Evolutionary conservation across 2,797 vertebrate genomes (phyloP).

Genomic region (Cirrhinus molitorella): DNA sequence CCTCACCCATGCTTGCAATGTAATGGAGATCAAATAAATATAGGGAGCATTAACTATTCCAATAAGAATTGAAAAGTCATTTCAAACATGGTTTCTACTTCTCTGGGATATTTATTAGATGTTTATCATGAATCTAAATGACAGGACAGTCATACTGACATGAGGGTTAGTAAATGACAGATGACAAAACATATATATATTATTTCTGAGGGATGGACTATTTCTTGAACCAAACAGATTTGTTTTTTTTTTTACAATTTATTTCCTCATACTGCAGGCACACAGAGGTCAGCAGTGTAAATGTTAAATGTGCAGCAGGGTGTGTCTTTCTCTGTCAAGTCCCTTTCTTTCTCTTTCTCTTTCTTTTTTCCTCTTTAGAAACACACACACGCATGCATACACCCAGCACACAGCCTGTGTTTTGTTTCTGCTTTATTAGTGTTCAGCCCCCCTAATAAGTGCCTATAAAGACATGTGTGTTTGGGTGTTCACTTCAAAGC

Average conservation of each 20-base stretch:
- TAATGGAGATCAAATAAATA: neutral
- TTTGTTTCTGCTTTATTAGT: conserved; percentile 49
- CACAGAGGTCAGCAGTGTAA: conserved; percentile 2
- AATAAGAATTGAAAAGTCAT: neutral
- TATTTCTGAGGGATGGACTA: neutral
- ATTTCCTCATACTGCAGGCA: conserved; percentile 22
- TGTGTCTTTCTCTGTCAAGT: neutral
- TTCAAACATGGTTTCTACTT: neutral
- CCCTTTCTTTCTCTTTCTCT: conserved; percentile 26
- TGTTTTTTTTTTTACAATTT: neutral
- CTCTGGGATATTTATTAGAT: neutral
- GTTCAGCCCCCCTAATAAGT: neutral
- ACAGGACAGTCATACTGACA: neutral
- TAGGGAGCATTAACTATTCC: neutral
- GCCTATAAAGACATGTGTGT: conserved; percentile 27
- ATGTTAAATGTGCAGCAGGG: neutral
- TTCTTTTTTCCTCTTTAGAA: neutral
- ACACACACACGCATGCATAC: conserved; percentile 37
- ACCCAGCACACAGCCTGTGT: conserved; percentile 34
- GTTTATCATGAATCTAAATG: neutral
- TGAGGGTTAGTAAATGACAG: neutral
- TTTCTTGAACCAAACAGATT: too few relatives aligned
- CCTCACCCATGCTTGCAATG: neutral
- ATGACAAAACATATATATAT: neutral
- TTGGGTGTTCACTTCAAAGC: conserved; percentile 53